Evolutionary conservation across 2,797 vertebrate genomes (phyloP), one percentile per base, ranked within the genome.

Genomic region (Rhinichthys osculus): DNA sequence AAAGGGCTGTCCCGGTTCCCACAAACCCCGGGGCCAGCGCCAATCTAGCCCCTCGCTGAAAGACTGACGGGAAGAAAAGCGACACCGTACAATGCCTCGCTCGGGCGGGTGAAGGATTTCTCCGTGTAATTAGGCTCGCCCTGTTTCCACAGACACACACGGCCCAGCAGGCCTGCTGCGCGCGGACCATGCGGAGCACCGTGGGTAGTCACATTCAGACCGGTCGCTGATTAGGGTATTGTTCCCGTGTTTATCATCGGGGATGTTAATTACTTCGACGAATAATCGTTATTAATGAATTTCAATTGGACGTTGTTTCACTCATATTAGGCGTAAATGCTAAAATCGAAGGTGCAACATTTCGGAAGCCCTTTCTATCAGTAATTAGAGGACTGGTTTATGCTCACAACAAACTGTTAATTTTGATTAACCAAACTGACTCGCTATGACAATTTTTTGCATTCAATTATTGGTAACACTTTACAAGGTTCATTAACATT

Each of bases 41-140:
- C 92, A 90, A 92, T 93, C 93, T 40, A 89, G 89, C 91, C 91
- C 91, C 92, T 71, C 38, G 90, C 88, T 92, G 92, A 94, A 92
- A 94, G 90, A 90, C 88, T 21, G 85, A 79, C 52, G 85, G 88
- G 78, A 90, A 88, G 92, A 90, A 90, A 91, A 90, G 90, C 76
- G 74, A 89, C 81, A 85, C 72, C 69, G 79, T 82, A 90, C 91
- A 91, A 91, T 87, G 76, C 76, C 47, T 83, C 85, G 81, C 73
- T 62, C 59, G 69, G 52, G 67, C 87, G 73, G 84, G 67, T 89
- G 86, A 84, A 62, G 86, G 78, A 88, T 91, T 92, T 91, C 89
- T 88, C 64, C 85, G 27, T 38, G 86, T 92, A 93, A 92, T 94
- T 92, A 90, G 89, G 85, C 84, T 74, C 73, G 78, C 66, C 78